These are phyloP conservation scores for Petrophora chlorosata DNA, from an alignment of 2,888 invertebrate species.

Conservation along the genomic window DNA sequence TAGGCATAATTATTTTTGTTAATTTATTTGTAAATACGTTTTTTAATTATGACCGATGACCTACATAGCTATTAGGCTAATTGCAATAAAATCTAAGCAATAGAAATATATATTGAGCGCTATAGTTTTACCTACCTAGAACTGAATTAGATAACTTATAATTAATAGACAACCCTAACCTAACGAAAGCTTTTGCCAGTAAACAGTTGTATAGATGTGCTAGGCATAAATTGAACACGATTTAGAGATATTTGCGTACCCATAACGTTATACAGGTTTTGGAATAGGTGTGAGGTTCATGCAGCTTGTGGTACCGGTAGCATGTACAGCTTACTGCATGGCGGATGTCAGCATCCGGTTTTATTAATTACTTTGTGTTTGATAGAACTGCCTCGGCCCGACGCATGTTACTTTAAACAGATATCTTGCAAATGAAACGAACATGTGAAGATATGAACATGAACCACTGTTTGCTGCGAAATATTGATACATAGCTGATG, in stretches of 20 bases:
- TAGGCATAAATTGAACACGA: constrained; percentile 17
- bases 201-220: constrained; percentile 20
- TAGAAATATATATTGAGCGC: constrained; percentile 14
- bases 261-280: constrained; percentile 14
- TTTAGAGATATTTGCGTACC: constrained; percentile 15
- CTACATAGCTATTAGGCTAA: constrained; percentile 3
- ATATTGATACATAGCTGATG: constrained; percentile 61
- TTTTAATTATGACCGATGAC: constrained; percentile 4
- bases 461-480: constrained; percentile 55
- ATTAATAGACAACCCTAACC: constrained; percentile 22
- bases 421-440: constrained; percentile 39
- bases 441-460: constrained; percentile 57
- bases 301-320: constrained; percentile 70
- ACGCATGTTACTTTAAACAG: constrained; percentile 73
- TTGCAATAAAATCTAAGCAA: constrained; percentile 12
- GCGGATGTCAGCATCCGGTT: constrained; percentile 77
- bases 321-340: constrained; percentile 83
- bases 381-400: constrained; percentile 81
- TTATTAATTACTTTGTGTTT: constrained; percentile 76
- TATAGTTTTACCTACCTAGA: constrained; percentile 12
- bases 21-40: constrained; percentile 4
- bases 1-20: constrained; percentile 1
- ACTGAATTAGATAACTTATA: constrained; percentile 19
- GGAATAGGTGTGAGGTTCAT: constrained; percentile 51
- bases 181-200: constrained; percentile 30